A percentile compares a stretch with the other conserved stretches of the same genome.
These are phyloP conservation scores for Dipodomys stephensi DNA, from an alignment of 2,113 vertebrate genomes.

Conservation along the genomic window DNA sequence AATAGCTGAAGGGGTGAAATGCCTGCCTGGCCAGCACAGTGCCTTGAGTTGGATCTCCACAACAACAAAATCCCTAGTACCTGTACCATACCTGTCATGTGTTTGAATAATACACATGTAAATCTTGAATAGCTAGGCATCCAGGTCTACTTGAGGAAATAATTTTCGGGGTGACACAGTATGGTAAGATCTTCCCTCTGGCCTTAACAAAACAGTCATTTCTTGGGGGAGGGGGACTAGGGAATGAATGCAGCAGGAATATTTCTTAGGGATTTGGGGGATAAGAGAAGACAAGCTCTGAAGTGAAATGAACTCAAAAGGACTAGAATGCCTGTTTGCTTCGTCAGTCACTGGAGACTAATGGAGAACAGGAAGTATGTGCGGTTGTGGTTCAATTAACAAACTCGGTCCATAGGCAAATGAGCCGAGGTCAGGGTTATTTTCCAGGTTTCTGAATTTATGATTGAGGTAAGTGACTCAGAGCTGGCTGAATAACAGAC, in stretches of 20 bases:
- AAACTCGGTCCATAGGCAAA: background rate
- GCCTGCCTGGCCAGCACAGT: too few relatives aligned
- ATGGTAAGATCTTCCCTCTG: background rate
- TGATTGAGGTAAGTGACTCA: background rate
- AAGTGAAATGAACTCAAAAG: background rate
- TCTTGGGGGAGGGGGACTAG: background rate
- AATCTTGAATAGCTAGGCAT: background rate
- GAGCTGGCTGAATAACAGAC: background rate
- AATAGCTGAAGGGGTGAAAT: too few relatives aligned
- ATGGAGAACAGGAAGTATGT: background rate
- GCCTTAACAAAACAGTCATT: background rate
- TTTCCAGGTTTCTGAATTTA: background rate
- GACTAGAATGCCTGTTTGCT: background rate
- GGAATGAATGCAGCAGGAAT: too few relatives aligned
- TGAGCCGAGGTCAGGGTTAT: background rate
- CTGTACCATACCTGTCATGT: background rate
- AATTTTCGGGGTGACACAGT: background rate
- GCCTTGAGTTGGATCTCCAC: too few relatives aligned
- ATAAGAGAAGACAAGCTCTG: background rate
- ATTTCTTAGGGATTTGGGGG: background rate
- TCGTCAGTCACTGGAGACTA: background rate
- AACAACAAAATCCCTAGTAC: background rate
- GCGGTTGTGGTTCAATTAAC: background rate
- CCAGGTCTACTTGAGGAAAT: background rate
- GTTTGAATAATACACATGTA: background rate